phyloP scores from a whole-genome alignment of 1,140 invertebrate genomes.

The Apis cerana region DNA sequence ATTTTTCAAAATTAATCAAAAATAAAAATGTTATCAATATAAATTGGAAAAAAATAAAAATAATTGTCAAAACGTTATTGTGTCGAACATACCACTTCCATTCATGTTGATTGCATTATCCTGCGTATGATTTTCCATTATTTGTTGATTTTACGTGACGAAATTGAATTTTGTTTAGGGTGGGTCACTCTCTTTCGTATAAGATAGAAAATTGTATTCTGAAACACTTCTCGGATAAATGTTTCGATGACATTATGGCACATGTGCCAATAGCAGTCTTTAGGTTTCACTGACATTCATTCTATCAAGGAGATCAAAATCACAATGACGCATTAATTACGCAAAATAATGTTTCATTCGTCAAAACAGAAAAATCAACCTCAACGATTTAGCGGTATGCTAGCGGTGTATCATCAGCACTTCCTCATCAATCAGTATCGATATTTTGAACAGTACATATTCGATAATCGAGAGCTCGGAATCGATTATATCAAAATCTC shows the following conservation, averaged over 20 bases:
- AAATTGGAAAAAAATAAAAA: background rate
- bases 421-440: constrained; percentile 45
- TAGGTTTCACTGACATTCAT: constrained; percentile 32
- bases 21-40: background rate
- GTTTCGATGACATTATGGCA: constrained; percentile 46
- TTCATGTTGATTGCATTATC: constrained; percentile 53
- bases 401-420: constrained; percentile 44
- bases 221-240: constrained; percentile 10
- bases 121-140: constrained; percentile 63
- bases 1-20: background rate
- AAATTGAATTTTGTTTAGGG: constrained; percentile 29
- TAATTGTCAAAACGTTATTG: background rate
- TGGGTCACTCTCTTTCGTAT: constrained; percentile 51
- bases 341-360: background rate
- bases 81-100: constrained; percentile 57
- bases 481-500: constrained; percentile 6
- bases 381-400: constrained; percentile 36
- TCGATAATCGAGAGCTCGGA: constrained; percentile 32
- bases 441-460: constrained; percentile 31
- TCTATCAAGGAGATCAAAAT: background rate
- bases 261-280: constrained; percentile 3
- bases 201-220: constrained; percentile 29
- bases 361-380: constrained; percentile 40
- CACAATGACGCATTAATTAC: background rate
- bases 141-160: constrained; percentile 31